Evolutionary conservation across 1,140 invertebrate species (phyloP).

Genomic region (Adoxophyes honmai): DNA sequence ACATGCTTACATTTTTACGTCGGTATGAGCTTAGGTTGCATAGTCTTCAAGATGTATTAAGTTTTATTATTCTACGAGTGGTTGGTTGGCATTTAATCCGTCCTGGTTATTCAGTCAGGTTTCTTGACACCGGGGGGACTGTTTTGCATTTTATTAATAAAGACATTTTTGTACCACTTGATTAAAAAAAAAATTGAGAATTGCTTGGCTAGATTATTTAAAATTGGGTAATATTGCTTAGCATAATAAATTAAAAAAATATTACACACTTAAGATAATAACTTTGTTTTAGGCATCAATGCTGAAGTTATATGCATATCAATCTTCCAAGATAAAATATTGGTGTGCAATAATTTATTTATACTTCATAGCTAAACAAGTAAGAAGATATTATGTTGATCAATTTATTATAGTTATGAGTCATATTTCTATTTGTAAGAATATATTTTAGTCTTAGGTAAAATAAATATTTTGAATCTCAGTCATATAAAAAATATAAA

Average conservation of each 20-base stretch:
- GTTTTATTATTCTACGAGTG: background rate
- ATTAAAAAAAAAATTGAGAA: background rate
- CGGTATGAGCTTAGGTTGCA: background rate
- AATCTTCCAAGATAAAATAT: background rate
- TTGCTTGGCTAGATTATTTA: background rate
- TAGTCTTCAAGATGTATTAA: conserved; percentile 2
- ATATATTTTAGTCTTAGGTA: conserved; percentile 23
- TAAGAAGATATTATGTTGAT: conserved; percentile 18
- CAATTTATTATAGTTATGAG: conserved; percentile 2
- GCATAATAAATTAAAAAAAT: background rate
- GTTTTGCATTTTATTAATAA: background rate
- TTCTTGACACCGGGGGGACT: background rate
- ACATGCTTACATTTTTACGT: conserved; percentile 3
- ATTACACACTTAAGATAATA: background rate
- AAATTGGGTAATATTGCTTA: background rate
- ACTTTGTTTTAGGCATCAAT: background rate
- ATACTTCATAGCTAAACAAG: conserved; percentile 25
- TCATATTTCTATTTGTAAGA: conserved; percentile 17
- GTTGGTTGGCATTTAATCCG: conserved; percentile 5
- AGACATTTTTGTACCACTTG: background rate
- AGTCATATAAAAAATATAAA: conserved; percentile 33
- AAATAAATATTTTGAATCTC: conserved; percentile 43
- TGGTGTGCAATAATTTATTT: conserved; percentile 12
- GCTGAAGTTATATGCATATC: background rate
- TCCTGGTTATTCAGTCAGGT: background rate